These are phyloP conservation scores for Sebastolobus altivelis DNA, from an alignment of 2,797 vertebrate genomes.

Conservation along the genomic window DNA sequence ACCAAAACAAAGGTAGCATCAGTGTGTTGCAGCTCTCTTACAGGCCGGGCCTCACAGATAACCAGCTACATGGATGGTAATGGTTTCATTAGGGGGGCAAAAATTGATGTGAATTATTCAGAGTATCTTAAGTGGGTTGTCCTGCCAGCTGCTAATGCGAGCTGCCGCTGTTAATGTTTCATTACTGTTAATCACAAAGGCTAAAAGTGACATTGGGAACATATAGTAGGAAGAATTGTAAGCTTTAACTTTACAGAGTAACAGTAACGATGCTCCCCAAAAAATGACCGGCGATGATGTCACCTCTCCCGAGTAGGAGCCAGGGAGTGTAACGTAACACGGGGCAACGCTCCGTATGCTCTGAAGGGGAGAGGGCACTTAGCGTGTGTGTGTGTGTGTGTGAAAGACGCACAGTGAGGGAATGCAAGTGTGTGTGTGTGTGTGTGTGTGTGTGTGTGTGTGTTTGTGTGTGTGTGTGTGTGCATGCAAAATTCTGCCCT, in stretches of 20 bases:
- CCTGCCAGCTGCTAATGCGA: conserved; percentile 4
- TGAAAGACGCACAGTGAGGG: conserved; percentile 4
- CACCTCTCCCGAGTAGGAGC: conserved; percentile 31
- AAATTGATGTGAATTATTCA: conserved; percentile 52
- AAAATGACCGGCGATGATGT: conserved; percentile 26
- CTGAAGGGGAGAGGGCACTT: conserved; percentile 4
- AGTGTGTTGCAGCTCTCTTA: not conserved
- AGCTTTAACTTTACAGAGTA: not conserved
- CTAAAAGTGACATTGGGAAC: conserved; percentile 1
- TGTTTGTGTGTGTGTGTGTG: conserved; percentile 9
- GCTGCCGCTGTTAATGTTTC: conserved; percentile 2
- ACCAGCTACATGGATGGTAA: conserved; percentile 10
- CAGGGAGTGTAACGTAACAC: conserved; percentile 36
- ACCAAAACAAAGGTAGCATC: not conserved
- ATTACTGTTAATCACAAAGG: conserved; percentile 13
- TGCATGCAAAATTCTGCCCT: conserved; percentile 37
- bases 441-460: conserved; percentile 19
- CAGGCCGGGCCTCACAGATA: not conserved
- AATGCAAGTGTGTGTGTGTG: conserved; percentile 2
- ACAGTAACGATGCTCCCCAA: not conserved
- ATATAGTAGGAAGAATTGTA: not conserved
- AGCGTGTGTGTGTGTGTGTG: conserved; percentile 17
- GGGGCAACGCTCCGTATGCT: conserved; percentile 29
- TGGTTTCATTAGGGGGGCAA: conserved; percentile 27
- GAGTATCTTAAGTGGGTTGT: conserved; percentile 13